Percentiles rank a stretch among this genome's conserved stretches.
Evolutionary conservation across 2,113 vertebrate genomes (phyloP).

Genomic region (Motacilla tschutschensis): DNA sequence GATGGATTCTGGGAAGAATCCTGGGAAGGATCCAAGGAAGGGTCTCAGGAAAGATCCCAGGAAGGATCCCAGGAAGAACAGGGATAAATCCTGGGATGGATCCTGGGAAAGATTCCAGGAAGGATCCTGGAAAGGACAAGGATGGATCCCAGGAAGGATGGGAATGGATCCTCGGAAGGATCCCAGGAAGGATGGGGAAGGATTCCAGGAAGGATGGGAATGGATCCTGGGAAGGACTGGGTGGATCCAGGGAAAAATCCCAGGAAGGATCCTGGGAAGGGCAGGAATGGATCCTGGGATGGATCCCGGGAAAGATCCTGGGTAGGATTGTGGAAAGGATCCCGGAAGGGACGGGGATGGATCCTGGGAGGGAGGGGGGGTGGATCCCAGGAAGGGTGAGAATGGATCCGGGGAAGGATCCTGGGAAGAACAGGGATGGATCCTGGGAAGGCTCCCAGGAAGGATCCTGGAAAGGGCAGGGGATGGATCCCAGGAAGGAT

Average conservation of each 20-base stretch:
- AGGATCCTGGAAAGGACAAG: accelerated
- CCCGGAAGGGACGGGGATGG: accelerated
- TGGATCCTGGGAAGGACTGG: background rate
- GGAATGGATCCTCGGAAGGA: background rate
- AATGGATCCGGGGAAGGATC: background rate
- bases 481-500: background rate
- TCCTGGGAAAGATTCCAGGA: background rate
- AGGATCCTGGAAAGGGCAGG: accelerated
- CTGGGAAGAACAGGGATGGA: accelerated
- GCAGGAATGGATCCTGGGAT: background rate
- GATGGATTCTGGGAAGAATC: too few relatives aligned
- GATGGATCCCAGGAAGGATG: accelerated
- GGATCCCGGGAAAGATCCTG: background rate
- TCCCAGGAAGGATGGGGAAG: accelerated
- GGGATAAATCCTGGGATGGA: background rate
- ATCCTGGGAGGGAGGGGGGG: background rate
- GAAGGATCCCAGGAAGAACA: background rate
- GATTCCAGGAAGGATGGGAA: accelerated
- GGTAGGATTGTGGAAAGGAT: background rate
- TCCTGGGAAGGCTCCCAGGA: background rate
- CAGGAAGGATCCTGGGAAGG: background rate
- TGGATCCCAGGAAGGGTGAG: accelerated
- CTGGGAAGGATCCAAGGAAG: too few relatives aligned
- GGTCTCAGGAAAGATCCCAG: too few relatives aligned
- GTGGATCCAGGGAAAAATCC: background rate